Base-by-base conservation (phyloP, 1,140 invertebrate genomes). In the Drosophila gunungcola region DNA sequence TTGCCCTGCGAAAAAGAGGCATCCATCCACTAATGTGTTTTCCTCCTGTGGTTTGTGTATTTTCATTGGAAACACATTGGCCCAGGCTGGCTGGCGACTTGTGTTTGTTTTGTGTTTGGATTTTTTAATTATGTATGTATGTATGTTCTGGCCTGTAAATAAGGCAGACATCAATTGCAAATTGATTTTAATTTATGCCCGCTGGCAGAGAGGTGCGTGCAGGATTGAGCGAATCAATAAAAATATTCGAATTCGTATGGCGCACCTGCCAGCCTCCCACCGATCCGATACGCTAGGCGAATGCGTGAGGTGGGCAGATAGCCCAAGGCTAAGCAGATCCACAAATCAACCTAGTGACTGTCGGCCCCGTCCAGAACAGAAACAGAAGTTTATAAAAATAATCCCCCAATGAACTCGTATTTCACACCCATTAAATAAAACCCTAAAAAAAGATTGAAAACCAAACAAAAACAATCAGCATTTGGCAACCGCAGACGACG, bases 351-450 rank as follows among this genome's bases (percentile, higher is more conserved):
- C 81, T 69, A 85, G 81, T 80, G 81, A 78, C 78, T 74, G 78
- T 73, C 74, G 70, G 81, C 48, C 51, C 51, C 62, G 81, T 77
- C 51, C 32, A 73, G 32, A 77, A 21, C 16, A 21, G 16, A 32
- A 32, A 69, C 68, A 74, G 81, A 86, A 85, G 82, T 85, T 81
- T 86, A 84, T 84, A 86, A 84, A 84, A 86, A 84, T 85, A 84
- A 84, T 80, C 73, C 65, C 64, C 32, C 41, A 80, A 77, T 64
- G 65, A 72, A 72, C 68, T 72, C 68, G 79, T 85, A 86, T 85
- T 78, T 86, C 73, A 81, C 73, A 86, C 68, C 81, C 80, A 85
- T 76, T 77, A 80, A 84, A 80, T 72, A 48, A 69, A 80, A 58
- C 70, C 69, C 43, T 74, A 70, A 56, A 65, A 57, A 62, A 62